Evolutionary conservation across 30 jellyfish, hydroid and myxozoan genomes (phyloP), one percentile per base, ranked within the genome.

Genomic region (Hydractinia echinata): DNA sequence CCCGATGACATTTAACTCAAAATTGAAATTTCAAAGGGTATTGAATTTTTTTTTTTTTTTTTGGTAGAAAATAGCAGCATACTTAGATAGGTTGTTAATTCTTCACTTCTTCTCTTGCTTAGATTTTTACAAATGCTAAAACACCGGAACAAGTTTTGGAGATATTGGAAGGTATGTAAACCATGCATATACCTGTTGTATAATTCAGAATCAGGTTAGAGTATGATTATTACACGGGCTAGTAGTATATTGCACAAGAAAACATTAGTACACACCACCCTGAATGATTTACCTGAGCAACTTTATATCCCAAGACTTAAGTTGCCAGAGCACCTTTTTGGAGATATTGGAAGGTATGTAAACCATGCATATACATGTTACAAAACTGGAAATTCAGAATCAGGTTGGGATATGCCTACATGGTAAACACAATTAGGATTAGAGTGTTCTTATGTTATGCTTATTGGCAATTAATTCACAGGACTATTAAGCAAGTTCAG

Each of bases 81-180:
- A 39, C 50, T 48, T 51, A 64, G 6, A 20, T 15, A 21, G 76
- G 49, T 54, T 49, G 39, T 44, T 39, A 15, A 48, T 10, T 8
- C 80, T 19, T 18, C 7, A 11, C 20, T 85, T 44, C 51, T 53
- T 70, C n/a, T 20, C 53, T 13, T 72, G 50, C 67, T 4, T 51
- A 89, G 96, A 74, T 83, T 51, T 89, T 89, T 64, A 89, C 96
- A 13, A 89, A 89, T 84, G 96, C 96, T 53, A 89, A 87, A 20
- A 89, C 82, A 19, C 84, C 89, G 50, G 96, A 89, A 72, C 96
- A 89, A n/a, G 87, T 89, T 7, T 70, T 89, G 66, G 96, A 89
- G 81, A 89, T 89, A 69, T 67, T 89, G 13, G 95, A 89, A 84
- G 96, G 96, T 89, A 61, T 8, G 7, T 72, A 50, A 5, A 16